Conservation (phyloP, 2,888 invertebrate species). For the Pseudococcus longispinus region DNA sequence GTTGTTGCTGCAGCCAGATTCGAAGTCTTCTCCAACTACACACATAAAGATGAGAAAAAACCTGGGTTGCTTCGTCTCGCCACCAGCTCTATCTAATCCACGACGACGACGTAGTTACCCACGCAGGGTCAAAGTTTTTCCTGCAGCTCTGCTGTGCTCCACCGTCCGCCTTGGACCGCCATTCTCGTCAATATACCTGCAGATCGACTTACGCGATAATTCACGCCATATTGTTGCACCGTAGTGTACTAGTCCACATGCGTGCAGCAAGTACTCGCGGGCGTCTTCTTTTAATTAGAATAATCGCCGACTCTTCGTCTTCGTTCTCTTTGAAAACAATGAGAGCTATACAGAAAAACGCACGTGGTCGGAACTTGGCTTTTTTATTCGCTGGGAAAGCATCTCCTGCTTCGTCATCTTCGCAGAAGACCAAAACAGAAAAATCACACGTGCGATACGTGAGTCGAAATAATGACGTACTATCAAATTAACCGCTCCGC, state of each 20-base stretch:
- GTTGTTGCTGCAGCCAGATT: not conserved
- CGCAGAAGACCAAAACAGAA: not conserved
- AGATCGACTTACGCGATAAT: constrained; percentile 10
- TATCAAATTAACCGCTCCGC: not conserved
- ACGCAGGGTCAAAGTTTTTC: constrained; percentile 35
- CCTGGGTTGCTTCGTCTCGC: not conserved
- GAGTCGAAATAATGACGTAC: not conserved
- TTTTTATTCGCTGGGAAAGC: not conserved
- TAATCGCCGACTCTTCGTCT: not conserved
- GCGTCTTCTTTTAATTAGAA: constrained; percentile 18
- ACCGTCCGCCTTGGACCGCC: not conserved
- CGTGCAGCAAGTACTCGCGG: not conserved
- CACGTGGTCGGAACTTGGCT: not conserved
- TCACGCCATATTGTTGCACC: not conserved
- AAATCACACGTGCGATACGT: constrained; percentile 10
- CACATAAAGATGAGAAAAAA: not conserved
- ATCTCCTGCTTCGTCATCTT: not conserved
- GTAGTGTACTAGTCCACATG: not conserved
- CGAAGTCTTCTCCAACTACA: not conserved
- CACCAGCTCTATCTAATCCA: not conserved
- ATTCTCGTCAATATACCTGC: not conserved
- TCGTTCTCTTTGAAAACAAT: not conserved
- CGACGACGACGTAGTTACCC: constrained; percentile 15
- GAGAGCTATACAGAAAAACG: not conserved
- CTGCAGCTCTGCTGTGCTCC: not conserved